Evolutionary conservation across 2,797 vertebrate species (phyloP).

Genomic region (Meda fulgida): DNA sequence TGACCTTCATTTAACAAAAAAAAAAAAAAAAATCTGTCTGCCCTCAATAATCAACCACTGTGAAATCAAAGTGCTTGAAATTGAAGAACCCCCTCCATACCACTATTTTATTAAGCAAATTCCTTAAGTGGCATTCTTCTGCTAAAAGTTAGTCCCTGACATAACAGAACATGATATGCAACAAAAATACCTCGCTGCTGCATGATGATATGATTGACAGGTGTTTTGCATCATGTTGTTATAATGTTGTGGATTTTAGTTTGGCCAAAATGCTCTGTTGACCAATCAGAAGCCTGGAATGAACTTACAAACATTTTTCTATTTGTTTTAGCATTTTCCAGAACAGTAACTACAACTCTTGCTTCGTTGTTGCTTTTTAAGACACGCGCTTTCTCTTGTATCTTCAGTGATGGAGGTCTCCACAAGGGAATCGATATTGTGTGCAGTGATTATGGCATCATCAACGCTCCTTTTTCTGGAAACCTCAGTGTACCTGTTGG

Average conservation of each 20-base stretch:
- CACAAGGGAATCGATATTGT: conserved; percentile 71
- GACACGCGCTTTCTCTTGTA: not conserved
- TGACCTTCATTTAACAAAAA: not conserved
- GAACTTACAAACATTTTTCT: not conserved
- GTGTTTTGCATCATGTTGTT: not conserved
- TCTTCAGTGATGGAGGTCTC: conserved; percentile 58
- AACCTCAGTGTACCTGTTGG: conserved; percentile 75
- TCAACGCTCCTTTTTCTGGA: conserved; percentile 81
- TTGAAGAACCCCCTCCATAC: no score
- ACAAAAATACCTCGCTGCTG: not conserved
- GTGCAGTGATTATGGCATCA: conserved; percentile 69
- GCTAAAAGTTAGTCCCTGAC: not conserved
- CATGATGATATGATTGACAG: not conserved
- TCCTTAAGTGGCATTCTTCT: not conserved
- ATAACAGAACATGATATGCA: not conserved
- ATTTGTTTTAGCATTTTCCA: not conserved
- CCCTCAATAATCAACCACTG: no score
- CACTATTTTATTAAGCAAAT: not conserved
- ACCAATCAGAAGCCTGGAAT: not conserved
- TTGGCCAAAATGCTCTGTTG: not conserved
- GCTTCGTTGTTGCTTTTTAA: conserved; percentile 11
- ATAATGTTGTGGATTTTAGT: not conserved
- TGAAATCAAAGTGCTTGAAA: no score
- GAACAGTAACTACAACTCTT: not conserved
- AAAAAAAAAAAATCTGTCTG: no score